A percentile compares a stretch with the other conserved stretches of the same genome.
Conservation (phyloP, 2,797 vertebrate genomes). For the Sparidentex hasta region DNA sequence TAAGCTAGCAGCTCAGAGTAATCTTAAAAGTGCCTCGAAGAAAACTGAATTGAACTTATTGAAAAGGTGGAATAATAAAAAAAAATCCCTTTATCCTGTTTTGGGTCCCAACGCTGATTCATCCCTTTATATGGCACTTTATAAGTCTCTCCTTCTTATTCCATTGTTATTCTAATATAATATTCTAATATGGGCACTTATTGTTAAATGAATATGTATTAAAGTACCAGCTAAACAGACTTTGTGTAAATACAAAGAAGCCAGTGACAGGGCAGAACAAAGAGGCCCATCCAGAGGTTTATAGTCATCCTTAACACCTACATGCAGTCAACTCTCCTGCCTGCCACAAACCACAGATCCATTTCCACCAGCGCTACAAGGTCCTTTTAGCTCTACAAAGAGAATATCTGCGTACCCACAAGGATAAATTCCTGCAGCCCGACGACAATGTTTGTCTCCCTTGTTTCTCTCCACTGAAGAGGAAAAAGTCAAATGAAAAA, state of each 20-base stretch:
- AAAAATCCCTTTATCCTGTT: slow-evolving; percentile 27
- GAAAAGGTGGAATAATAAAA: slow-evolving; percentile 8
- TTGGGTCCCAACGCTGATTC: slow-evolving; percentile 1
- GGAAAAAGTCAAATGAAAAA: slow-evolving; percentile 22
- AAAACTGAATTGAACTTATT: slow-evolving; percentile 31
- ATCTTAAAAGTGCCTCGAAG: slow-evolving; percentile 17
- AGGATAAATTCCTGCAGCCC: slow-evolving; percentile 24
- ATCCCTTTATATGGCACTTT: slow-evolving; percentile 10
- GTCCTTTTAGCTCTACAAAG: slow-evolving; percentile 49
- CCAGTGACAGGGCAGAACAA: slow-evolving; percentile 38
- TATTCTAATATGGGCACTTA: not conserved
- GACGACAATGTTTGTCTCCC: slow-evolving; percentile 25
- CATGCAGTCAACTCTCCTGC: slow-evolving; percentile 38
- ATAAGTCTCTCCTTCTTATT: not conserved
- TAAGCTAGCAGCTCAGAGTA: slow-evolving; percentile 15
- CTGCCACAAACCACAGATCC: slow-evolving; percentile 49
- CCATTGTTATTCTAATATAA: slow-evolving; percentile 35
- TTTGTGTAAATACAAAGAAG: slow-evolving; percentile 25
- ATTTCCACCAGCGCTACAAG: slow-evolving; percentile 45
- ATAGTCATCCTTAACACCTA: slow-evolving; percentile 30
- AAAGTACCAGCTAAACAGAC: slow-evolving; percentile 6
- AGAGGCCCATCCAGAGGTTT: slow-evolving; percentile 33
- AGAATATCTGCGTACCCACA: slow-evolving; percentile 29
- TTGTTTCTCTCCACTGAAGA: not conserved
- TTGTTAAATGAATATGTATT: slow-evolving; percentile 25